Base-by-base conservation (phyloP, 1,140 invertebrate species). In the Penaeus japonicus region DNA sequence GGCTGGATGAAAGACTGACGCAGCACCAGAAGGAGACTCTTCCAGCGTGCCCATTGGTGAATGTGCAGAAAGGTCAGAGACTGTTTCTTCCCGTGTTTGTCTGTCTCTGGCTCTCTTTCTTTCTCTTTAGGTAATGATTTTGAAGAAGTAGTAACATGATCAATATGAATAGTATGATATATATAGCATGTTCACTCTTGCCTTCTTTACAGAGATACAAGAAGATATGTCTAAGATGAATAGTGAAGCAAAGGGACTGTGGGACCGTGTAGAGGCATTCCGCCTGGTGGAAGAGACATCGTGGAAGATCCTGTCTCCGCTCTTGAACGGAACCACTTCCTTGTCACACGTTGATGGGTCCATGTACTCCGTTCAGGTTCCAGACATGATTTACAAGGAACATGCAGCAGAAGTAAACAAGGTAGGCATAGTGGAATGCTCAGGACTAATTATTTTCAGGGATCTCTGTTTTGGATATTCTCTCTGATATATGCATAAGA, bases 301-400 rank as follows among this genome's bases (percentile, higher is more conserved):
- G 0, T 88, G 86, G 86, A 83, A 88, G 32, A 59, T 88, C 2
- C 30, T 88, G 5, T 35, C 62, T 47, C 70, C 86, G 2, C 47
- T 88, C n/a, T 27, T 88, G 57, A 81, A 88, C 20, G 86, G 86
- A 27, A 77, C 86, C 47, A 83, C 65, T 22, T 83, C 54, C 32
- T 39, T 83, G 65, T 83, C 86, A 30, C 80, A 88, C 54, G 30
- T 88, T 54, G 57, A 88, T 83, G 86, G 86, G 24, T 82, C 86
- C 35, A 32, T 77, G 53, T 84, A 83, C 32, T 77, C 86, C 0
- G 80, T 81, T 35, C 59, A 73, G 30, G 65, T 88, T 15, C 86
- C 86, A 30, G 86, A 88, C 20, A 88, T 83, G 24, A 70, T 88
- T 17, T 88, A 84, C 70, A 83, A 88, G 62, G 70, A 55, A 30